Conservation (phyloP, 2,113 vertebrate species). For the Rostratula benghalensis region DNA sequence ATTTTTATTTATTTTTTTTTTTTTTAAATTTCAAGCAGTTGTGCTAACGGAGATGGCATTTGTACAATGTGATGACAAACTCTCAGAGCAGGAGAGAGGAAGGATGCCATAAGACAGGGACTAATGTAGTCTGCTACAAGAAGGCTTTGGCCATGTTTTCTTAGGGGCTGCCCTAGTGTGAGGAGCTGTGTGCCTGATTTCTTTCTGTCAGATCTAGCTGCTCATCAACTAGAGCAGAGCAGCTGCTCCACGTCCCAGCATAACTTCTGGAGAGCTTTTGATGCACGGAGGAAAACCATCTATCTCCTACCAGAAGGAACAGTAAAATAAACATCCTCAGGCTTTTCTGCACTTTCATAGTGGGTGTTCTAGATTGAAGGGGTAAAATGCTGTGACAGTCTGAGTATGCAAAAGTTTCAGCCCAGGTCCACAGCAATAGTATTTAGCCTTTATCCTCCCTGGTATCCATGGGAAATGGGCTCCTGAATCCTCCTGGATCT, state of each 20-base stretch:
- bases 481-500: neutral
- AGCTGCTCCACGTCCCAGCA: neutral
- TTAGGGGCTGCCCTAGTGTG: neutral
- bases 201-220: neutral
- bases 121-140: neutral
- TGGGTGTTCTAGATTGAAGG: neutral
- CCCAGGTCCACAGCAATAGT: too few species aligned
- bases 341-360: neutral
- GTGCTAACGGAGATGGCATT: neutral
- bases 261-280: neutral
- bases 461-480: neutral
- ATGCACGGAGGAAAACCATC: neutral
- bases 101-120: accelerated
- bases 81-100: neutral
- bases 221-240: neutral
- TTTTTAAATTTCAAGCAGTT: neutral
- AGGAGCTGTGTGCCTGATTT: neutral
- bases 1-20: neutral
- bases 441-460: neutral
- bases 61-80: neutral
- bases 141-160: neutral
- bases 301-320: neutral
- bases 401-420: neutral
- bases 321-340: neutral
- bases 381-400: neutral